These are phyloP conservation scores for Orthosia gracilis DNA, from an alignment of 2,888 invertebrate genomes.

Conservation along the genomic window DNA sequence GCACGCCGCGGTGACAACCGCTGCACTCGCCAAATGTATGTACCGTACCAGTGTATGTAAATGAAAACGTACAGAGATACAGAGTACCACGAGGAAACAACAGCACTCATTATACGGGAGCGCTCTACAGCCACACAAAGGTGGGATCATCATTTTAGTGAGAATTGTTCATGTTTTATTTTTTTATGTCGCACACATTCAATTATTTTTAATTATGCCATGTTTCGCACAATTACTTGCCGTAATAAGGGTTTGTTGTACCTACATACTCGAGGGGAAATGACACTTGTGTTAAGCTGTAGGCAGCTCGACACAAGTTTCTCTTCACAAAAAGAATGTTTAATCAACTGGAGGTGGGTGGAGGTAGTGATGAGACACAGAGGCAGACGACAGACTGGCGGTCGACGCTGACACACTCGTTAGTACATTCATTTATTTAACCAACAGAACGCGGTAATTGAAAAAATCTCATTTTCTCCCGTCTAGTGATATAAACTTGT, in stretches of 20 bases:
- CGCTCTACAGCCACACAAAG: constrained; percentile 49
- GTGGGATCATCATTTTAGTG: constrained; percentile 60
- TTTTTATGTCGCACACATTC: constrained; percentile 44
- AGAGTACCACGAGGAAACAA: constrained; percentile 50
- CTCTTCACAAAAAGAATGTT: constrained; percentile 76
- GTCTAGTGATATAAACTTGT: constrained; percentile 80
- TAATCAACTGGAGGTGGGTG: constrained; percentile 70
- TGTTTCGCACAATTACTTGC: constrained; percentile 51
- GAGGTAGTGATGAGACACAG: constrained; percentile 70
- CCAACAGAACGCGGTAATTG: constrained; percentile 82
- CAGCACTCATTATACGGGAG: constrained; percentile 63
- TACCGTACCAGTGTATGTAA: constrained; percentile 67
- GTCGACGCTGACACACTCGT: constrained; percentile 62
- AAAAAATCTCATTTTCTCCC: constrained; percentile 84
- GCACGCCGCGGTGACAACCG: constrained; percentile 72
- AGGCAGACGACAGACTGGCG: constrained; percentile 49
- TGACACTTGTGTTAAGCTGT: constrained; percentile 31
- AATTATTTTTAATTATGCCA: constrained; percentile 62
- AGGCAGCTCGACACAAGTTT: constrained; percentile 41
- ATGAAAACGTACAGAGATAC: constrained; percentile 67
- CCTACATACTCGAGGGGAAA: constrained; percentile 27
- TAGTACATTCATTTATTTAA: constrained; percentile 79
- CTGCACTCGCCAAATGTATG: constrained; percentile 80
- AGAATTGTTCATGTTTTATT: constrained; percentile 56
- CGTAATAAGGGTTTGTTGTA: constrained; percentile 21